Conservation (phyloP, 1,140 invertebrate genomes). For the Kradibia gibbosae region DNA sequence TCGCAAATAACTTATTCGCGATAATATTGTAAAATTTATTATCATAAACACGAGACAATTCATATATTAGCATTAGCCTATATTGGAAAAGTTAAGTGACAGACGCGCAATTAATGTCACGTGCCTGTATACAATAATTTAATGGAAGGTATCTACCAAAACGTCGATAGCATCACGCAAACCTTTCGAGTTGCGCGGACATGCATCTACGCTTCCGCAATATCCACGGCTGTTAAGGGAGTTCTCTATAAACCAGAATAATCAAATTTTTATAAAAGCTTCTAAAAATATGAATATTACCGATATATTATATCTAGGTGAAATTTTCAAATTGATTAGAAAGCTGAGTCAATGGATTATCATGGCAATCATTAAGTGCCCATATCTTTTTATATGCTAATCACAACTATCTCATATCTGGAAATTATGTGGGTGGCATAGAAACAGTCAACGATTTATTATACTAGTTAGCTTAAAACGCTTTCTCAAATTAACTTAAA, state of each 20-base stretch:
- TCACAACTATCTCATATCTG: not conserved
- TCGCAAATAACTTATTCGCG: slow-evolving; percentile 5
- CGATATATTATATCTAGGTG: not conserved
- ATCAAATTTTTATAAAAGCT: not conserved
- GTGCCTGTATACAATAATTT: slow-evolving; percentile 29
- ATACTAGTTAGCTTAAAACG: no score
- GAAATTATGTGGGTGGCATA: not conserved
- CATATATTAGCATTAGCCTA: not conserved
- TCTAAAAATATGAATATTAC: not conserved
- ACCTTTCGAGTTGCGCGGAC: not conserved
- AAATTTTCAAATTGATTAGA: slow-evolving; percentile 1
- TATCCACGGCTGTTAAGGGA: not conserved
- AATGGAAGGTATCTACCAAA: slow-evolving; percentile 16
- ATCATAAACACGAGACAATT: slow-evolving; percentile 14
- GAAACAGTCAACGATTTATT: not conserved
- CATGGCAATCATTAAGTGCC: not conserved
- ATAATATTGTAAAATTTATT: slow-evolving; percentile 15
- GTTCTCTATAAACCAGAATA: not conserved
- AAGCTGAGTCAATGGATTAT: not conserved
- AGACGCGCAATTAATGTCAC: not conserved
- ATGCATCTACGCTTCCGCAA: not conserved
- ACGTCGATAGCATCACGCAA: slow-evolving; percentile 37
- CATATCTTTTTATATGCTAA: not conserved
- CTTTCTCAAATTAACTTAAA: no score
- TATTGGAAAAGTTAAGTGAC: slow-evolving; percentile 38